A percentile compares a stretch with the other conserved stretches of the same genome.
Conservation (phyloP, 2,113 vertebrate genomes). For the Eptesicus fuscus region DNA sequence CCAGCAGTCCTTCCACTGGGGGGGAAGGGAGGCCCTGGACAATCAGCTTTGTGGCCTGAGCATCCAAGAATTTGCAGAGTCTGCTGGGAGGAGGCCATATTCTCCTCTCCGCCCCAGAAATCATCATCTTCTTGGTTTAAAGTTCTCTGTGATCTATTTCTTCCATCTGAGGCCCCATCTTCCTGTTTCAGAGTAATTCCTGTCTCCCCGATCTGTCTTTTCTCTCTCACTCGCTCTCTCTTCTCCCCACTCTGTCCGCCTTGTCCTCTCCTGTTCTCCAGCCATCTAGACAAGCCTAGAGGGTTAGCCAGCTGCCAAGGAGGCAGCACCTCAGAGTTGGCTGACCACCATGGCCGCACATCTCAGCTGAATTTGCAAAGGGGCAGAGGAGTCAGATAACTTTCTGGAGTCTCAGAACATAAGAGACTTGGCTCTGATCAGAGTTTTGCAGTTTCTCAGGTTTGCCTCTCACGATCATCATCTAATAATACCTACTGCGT, state of each 20-base stretch:
- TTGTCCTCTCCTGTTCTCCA: neutral
- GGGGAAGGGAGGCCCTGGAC: fast-evolving
- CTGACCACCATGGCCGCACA: neutral
- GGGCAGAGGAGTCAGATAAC: conserved; percentile 50
- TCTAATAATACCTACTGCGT: conserved; percentile 70
- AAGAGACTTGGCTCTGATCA: conserved; percentile 54
- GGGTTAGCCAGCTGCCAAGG: neutral
- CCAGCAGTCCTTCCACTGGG: neutral
- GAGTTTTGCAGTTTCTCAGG: conserved; percentile 57
- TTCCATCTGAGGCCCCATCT: neutral
- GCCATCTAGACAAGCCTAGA: neutral
- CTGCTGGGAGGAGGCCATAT: neutral
- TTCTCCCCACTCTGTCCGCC: neutral
- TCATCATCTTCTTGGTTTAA: neutral
- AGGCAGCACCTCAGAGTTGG: neutral
- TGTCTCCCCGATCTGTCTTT: neutral
- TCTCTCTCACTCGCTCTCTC: neutral
- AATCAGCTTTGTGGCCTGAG: neutral
- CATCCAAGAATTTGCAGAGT: neutral
- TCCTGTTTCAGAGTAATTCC: neutral
- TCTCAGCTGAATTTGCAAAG: conserved; percentile 59
- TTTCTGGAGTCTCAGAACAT: conserved; percentile 16
- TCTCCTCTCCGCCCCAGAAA: neutral
- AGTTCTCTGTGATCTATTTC: neutral
- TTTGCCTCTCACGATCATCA: conserved; percentile 55